Evolutionary conservation across 2,797 vertebrate genomes (phyloP), one percentile per base, ranked within the genome.

Genomic region (Clamator glandarius): DNA sequence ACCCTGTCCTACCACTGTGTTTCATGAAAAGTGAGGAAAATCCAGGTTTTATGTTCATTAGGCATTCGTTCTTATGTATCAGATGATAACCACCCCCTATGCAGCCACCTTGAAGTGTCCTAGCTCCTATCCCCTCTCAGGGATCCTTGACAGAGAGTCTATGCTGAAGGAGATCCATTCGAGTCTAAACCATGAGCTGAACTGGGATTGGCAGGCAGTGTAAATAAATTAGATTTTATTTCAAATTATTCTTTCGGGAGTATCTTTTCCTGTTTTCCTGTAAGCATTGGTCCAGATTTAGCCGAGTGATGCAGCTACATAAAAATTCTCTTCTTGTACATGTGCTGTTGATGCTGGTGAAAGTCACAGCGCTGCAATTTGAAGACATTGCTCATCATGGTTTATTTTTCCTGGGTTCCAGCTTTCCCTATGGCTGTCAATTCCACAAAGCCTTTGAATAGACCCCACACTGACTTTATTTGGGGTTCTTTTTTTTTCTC

Each of bases 401-500:
- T 51, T 64, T 68, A 24, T 52, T 86, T 39, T 83, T 93, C 17
- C 3, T 41, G 26, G 23, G 23, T 91, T 84, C 68, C 55, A 77
- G 21, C 35, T 80, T 87, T 62, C 33, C 61, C 55, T 77, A 16
- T 57, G 21, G 21, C 48, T 85, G 21, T 83, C 14, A n/a, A 73
- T 78, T 89, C 48, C 24, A 59, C 48, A 57, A 48, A 67, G 19
- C 18, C 52, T 79, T 76, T 77, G 25, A 85, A 41, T 6, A 83
- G 84, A 62, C n/a, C 35, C 11, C 50, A 69, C 51, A 35, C 12
- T 61, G 33, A 8, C 41, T n/a, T n/a, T n/a, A n/a, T 89, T 84
- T 74, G 10, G 12, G 2, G 1, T 10, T n/a, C n/a, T n/a, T n/a
- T n/a, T n/a, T n/a, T 28, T 51, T 59, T 29, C 7, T 1, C 12